Percentiles rank a stretch among this genome's conserved stretches.
Conservation (phyloP, 2,113 vertebrate genomes). For the Puma concolor region DNA sequence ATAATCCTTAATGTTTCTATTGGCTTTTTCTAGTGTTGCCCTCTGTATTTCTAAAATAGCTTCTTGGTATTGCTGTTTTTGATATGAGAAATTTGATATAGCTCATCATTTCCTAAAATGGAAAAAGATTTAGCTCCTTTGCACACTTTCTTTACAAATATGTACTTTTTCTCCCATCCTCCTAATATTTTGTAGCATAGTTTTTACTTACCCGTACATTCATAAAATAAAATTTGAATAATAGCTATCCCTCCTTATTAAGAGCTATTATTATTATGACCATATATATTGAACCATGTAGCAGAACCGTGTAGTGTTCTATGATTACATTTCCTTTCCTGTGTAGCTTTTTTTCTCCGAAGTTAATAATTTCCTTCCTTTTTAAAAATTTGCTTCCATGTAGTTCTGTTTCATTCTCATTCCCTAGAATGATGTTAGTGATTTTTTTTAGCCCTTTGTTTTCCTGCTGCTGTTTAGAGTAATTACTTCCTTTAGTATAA, state of each 20-base stretch:
- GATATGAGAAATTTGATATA: not conserved
- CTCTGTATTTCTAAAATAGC: not conserved
- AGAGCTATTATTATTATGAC: not conserved
- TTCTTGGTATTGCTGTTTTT: not conserved
- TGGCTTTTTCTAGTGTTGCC: not conserved
- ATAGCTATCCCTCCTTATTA: not conserved
- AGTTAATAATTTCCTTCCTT: not conserved
- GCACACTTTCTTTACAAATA: not conserved
- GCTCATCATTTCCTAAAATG: not conserved
- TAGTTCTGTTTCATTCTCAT: constrained; percentile 16
- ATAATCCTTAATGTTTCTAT: not conserved
- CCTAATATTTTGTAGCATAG: not conserved
- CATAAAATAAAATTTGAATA: constrained; percentile 33
- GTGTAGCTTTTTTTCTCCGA: not conserved
- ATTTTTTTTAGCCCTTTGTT: not conserved
- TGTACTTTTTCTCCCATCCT: not conserved
- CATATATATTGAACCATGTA: not conserved
- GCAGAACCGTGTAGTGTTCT: not conserved
- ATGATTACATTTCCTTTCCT: not conserved
- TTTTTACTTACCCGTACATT: constrained; percentile 25
- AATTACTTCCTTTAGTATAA: not conserved
- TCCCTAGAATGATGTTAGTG: not conserved
- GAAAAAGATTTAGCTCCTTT: constrained; percentile 29
- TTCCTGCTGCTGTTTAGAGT: not conserved
- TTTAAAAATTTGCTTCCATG: not conserved